Base-by-base conservation (phyloP, 2,113 vertebrate species). In the Chamaea fasciata region DNA sequence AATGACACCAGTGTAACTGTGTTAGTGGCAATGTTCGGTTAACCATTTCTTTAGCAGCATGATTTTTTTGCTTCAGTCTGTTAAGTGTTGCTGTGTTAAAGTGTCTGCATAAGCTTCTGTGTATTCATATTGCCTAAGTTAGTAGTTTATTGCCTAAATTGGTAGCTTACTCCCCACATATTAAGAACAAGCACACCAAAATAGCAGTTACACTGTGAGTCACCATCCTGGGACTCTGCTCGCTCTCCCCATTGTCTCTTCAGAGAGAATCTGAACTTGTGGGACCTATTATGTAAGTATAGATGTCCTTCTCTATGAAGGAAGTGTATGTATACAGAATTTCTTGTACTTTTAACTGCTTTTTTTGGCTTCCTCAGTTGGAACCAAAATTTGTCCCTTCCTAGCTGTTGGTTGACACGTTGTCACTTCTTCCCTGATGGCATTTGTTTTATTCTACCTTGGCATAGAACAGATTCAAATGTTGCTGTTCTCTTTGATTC, bases 191-290 rank as follows among this genome's bases (percentile, higher is more conserved):
- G 35, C 42, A 31, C 24, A 60, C 9, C 13, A 35, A 67, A 84
- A 46, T 39, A 50, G 10, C 30, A 42, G 11, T 56, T 89, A 63
- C 4, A 13, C 18, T 41, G 23, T 50, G 53, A 73, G 55, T 60
- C 0, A 0, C 68, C 3, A 3, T 73, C 53, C 3, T 62, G 67
- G 26, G 17, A 44, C 31, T 75, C 18, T 56, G 42, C 26, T 31
- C 15, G 77, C 16, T 67, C 37, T 42, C 10, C 22, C 5, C 11
- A 2, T 28, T 93, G 33, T 60, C 35, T 59, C 4, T 70, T 63
- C 27, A 68, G 42, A 59, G 11, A 65, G 27, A 76, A 31, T 73
- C 37, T 77, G 42, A 76, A 87, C 18, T 50, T 59, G 13, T 41
- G 10, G 16, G 37, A 22, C 35, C 20, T 63, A 9, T n/a, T 91